These are phyloP conservation scores for Drosophila bipectinata DNA, from an alignment of 1,140 invertebrate genomes.

Conservation along the genomic window DNA sequence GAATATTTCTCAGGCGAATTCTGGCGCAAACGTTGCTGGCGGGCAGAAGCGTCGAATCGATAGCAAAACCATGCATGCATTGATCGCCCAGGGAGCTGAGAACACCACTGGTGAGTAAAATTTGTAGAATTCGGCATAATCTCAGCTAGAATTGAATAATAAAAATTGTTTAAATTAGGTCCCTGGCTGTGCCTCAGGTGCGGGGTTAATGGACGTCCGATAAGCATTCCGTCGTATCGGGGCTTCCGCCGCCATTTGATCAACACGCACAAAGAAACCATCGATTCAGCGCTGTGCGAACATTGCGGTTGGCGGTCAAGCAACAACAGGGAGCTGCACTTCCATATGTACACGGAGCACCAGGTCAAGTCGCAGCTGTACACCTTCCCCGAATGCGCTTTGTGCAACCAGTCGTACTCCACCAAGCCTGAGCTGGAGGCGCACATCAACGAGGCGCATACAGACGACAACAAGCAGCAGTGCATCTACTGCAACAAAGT, in stretches of 20 bases:
- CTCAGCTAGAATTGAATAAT: too few species aligned
- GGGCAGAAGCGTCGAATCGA: slow-evolving; percentile 82
- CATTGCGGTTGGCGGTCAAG: slow-evolving; percentile 91
- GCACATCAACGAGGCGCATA: slow-evolving; percentile 83
- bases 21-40: slow-evolving; percentile 74
- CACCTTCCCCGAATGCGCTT: slow-evolving; percentile 90
- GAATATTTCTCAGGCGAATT: slow-evolving; percentile 14
- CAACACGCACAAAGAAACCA: slow-evolving; percentile 91
- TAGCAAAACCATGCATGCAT: slow-evolving; percentile 83
- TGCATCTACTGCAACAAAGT: slow-evolving; percentile 89
- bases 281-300: slow-evolving; percentile 91
- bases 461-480: slow-evolving; percentile 85
- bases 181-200: slow-evolving; percentile 89
- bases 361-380: slow-evolving; percentile 88
- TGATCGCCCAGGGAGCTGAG: slow-evolving; percentile 85
- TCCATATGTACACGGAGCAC: slow-evolving; percentile 93
- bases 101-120: slow-evolving; percentile 83
- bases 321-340: slow-evolving; percentile 90
- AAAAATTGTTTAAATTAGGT: slow-evolving; percentile 70
- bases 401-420: slow-evolving; percentile 90
- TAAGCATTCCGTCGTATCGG: slow-evolving; percentile 90
- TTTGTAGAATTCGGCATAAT: not conserved
- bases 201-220: slow-evolving; percentile 87
- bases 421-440: slow-evolving; percentile 86
- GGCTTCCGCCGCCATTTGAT: slow-evolving; percentile 92